Evolutionary conservation across 1,140 invertebrate genomes (phyloP).

Genomic region (Medauroidea extradentata): DNA sequence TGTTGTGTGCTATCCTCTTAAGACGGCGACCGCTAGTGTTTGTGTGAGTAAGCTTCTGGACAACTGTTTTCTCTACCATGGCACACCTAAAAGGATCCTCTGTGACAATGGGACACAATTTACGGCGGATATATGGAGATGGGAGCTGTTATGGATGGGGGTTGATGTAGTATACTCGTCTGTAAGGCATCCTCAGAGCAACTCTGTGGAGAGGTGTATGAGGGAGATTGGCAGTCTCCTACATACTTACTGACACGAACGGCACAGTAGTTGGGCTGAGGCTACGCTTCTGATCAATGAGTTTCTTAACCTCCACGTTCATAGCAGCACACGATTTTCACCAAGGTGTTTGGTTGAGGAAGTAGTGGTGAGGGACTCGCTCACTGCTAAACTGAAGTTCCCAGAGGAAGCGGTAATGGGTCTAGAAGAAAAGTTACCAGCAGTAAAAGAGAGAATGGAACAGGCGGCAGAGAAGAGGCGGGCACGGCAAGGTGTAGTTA

Average conservation of each 20-base stretch:
- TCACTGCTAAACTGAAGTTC: too few relatives aligned
- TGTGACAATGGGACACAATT: neutral
- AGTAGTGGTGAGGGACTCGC: too few relatives aligned
- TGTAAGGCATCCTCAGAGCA: neutral
- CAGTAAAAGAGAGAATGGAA: too few relatives aligned
- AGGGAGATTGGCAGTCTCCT: neutral
- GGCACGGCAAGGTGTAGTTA: too few relatives aligned
- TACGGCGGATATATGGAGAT: neutral
- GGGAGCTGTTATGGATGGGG: neutral
- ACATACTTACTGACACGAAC: neutral
- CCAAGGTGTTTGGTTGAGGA: too few relatives aligned
- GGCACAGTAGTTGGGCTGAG: neutral
- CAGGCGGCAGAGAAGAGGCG: too few relatives aligned
- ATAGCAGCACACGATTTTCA: too few relatives aligned
- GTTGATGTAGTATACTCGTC: neutral
- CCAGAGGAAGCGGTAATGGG: too few relatives aligned
- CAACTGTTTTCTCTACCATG: neutral
- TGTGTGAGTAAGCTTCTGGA: neutral
- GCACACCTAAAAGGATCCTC: neutral
- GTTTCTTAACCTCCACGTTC: too few relatives aligned
- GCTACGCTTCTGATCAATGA: too few relatives aligned
- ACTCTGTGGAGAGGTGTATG: neutral
- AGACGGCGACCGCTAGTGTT: neutral
- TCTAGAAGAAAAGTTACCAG: too few relatives aligned
- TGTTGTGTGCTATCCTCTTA: neutral